These are phyloP conservation scores for Phoxinus dragarum DNA, from an alignment of 2,797 vertebrate species.

Conservation along the genomic window DNA sequence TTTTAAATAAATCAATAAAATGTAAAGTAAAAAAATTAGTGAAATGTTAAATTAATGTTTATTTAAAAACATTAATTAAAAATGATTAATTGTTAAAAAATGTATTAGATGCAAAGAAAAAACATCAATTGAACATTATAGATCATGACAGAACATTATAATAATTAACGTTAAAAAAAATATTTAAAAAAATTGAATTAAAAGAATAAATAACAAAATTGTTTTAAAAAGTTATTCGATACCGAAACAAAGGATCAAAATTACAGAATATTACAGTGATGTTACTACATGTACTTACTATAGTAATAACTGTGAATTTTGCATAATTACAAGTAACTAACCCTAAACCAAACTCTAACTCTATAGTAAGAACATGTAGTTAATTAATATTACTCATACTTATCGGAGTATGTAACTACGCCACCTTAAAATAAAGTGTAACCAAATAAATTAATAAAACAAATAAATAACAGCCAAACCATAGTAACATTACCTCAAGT, in stretches of 20 bases:
- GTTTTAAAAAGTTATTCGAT: not conserved
- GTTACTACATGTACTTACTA: too few relatives aligned
- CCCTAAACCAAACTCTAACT: too few relatives aligned
- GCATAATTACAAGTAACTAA: too few relatives aligned
- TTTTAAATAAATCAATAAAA: too few relatives aligned
- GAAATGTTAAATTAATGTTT: not conserved
- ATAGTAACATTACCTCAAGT: not conserved
- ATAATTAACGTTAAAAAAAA: not conserved
- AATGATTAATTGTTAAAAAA: too few relatives aligned
- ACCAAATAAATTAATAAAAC: not conserved
- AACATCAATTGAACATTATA: not conserved
- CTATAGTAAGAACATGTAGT: too few relatives aligned
- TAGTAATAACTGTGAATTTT: too few relatives aligned
- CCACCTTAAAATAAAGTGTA: not conserved
- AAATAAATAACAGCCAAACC: not conserved
- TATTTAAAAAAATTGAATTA: not conserved
- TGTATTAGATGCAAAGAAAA: too few relatives aligned
- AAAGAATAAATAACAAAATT: too few relatives aligned
- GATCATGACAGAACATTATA: not conserved
- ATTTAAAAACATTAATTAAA: too few relatives aligned
- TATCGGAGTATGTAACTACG: not conserved
- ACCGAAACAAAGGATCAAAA: not conserved
- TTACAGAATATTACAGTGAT: not conserved
- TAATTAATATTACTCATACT: not conserved
- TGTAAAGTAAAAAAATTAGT: too few relatives aligned